Conservation (phyloP, 2,113 vertebrate genomes). For the mouse (Mus musculus) region GRCm39 chr2:35205501-35206000, state of each 20-base stretch:
- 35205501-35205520: background rate
- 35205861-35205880: background rate
- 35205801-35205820: constrained; percentile 46
- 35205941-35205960: constrained; percentile 94
- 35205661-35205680: background rate
- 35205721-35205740: constrained; percentile 36
- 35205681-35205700: background rate
- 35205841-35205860: background rate
- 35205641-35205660: background rate
- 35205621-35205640: background rate
- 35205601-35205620: background rate
- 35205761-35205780: background rate
- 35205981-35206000: constrained; percentile 95
- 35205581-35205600: background rate
- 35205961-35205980: constrained; percentile 96
- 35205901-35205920: constrained; percentile 94
- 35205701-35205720: background rate
- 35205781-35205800: background rate
- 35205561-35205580: background rate
- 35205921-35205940: constrained; percentile 97
- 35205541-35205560: background rate
- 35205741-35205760: background rate
- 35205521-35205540: constrained; percentile 12
- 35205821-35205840: background rate
- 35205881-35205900: constrained; percentile 83